phyloP scores from a whole-genome alignment of 2,888 invertebrate genomes.

The Myopa testacea region DNA sequence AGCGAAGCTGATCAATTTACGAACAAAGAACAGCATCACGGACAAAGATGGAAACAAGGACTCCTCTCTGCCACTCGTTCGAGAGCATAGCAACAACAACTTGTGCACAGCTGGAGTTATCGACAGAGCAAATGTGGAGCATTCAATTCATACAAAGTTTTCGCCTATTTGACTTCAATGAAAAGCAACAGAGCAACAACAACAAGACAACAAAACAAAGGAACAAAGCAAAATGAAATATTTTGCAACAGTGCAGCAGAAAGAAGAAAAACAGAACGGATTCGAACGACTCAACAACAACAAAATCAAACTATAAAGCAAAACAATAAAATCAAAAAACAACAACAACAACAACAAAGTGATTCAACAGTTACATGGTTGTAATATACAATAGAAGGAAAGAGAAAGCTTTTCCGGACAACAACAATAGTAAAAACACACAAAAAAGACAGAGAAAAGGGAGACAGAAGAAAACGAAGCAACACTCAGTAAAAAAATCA shows the following conservation, averaged over 20 bases:
- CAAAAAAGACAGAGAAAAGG: neutral
- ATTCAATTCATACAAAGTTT: neutral
- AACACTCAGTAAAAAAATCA: neutral
- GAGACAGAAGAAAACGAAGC: too few species aligned
- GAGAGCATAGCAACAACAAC: too few species aligned
- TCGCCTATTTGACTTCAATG: slow-evolving; percentile 2
- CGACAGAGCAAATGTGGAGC: neutral
- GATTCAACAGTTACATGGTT: neutral
- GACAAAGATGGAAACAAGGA: too few species aligned
- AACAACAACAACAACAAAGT: neutral
- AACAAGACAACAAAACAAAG: neutral
- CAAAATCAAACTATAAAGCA: neutral
- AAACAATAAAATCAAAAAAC: neutral
- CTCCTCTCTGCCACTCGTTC: too few species aligned
- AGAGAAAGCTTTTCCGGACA: neutral
- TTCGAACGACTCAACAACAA: neutral
- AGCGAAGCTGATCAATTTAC: too few species aligned
- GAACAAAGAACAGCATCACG: too few species aligned
- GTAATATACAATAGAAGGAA: neutral
- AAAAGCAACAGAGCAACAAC: neutral
- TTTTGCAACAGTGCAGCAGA: neutral
- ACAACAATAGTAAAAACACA: neutral
- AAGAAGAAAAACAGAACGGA: neutral
- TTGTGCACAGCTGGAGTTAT: neutral
- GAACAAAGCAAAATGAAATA: neutral